Evolutionary conservation across 2,113 vertebrate species (phyloP), one percentile per base, ranked within the genome.

Genomic region (Gobio gobio): DNA sequence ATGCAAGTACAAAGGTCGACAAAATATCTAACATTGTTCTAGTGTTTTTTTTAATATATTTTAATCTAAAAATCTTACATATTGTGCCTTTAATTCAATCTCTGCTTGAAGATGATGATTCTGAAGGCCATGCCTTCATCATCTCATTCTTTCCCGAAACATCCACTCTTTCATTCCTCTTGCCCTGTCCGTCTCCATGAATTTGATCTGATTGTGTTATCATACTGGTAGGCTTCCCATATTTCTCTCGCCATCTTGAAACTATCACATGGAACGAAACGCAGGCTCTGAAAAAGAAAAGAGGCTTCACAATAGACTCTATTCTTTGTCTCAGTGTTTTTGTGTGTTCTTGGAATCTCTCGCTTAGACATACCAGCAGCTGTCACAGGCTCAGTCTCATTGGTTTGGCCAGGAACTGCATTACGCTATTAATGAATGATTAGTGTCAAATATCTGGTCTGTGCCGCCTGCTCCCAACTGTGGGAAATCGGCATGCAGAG

Each of bases 371-470:
- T 73, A 84, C 89, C 90, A 91, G 92, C 93, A 94, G 94, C 93
- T 94, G 94, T 92, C 92, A 87, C 88, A 77, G 87, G 90, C 91
- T 24, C 90, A 89, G 88, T 77, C 82, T 88, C 82, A 88, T 78
- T 87, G 82, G 81, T 75, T 87, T 91, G 87, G 90, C 74, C 73
- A 83, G 85, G 84, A 90, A 77, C 87, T 85, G 90, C 88, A 89
- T 88, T 91, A 89, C 89, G 87, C 92, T 90, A 93, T 93, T 93
- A 94, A 94, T 94, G 93, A 92, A 88, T 94, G 93, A 94, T 94
- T 94, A 94, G 94, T 94, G 93, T 95, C 94, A 94, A 90, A 94
- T 95, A 93, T 94, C 94, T 92, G 90, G 91, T 90, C 86, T 61
- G 87, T 88, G 90, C 91, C 58, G 83, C 89, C 87, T 78, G 86